Conservation (phyloP, 2,113 vertebrate species). For the Oxygymnocypris stewartii region DNA sequence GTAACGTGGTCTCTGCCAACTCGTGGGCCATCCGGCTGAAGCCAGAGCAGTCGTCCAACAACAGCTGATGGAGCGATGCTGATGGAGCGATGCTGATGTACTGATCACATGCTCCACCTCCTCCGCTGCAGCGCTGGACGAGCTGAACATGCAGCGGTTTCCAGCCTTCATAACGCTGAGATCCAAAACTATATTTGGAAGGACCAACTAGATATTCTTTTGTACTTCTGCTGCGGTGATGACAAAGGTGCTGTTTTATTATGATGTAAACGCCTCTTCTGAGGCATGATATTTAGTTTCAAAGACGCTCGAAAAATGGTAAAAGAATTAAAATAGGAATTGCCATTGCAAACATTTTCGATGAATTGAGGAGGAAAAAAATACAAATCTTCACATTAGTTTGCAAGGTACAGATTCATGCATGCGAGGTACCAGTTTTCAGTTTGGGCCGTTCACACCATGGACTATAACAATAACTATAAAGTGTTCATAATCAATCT, state of each 20-base stretch:
- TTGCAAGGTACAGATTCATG: not conserved
- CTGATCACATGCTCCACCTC: slow-evolving; percentile 32
- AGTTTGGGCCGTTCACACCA: not conserved
- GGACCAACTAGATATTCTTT: not conserved
- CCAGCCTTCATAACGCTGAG: not conserved
- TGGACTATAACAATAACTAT: slow-evolving; percentile 5
- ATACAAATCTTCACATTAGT: not conserved
- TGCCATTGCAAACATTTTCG: not conserved
- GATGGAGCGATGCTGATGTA: not conserved
- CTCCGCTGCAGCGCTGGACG: not conserved
- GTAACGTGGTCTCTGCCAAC: slow-evolving; percentile 68
- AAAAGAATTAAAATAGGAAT: not conserved
- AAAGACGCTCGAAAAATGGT: not conserved
- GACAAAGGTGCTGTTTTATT: slow-evolving; percentile 11
- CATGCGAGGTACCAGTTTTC: not conserved
- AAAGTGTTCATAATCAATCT: not conserved
- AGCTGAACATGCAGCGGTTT: not conserved
- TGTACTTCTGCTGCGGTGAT: not conserved
- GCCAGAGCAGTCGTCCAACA: slow-evolving; percentile 67
- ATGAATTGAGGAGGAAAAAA: not conserved
- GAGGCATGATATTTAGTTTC: not conserved
- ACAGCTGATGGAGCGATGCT: slow-evolving; percentile 62
- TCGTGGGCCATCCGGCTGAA: slow-evolving; percentile 78
- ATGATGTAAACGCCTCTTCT: not conserved
- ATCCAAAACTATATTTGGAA: not conserved